Evolutionary conservation across 2,888 invertebrate species (phyloP).

Genomic region (Papilio elwesi): DNA sequence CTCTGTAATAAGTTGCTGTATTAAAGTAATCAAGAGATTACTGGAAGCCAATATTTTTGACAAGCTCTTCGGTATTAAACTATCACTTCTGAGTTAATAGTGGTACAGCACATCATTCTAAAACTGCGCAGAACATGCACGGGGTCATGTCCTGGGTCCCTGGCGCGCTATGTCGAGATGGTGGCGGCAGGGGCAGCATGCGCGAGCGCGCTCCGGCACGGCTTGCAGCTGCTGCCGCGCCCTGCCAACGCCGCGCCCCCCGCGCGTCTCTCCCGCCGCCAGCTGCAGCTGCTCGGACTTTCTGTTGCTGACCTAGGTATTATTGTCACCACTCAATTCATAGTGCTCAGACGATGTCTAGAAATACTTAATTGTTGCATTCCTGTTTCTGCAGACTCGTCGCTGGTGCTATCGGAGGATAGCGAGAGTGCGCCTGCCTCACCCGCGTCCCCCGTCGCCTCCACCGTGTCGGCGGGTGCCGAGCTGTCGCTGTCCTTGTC

Average conservation of each 20-base stretch:
- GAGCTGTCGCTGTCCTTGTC: slow-evolving; percentile 35
- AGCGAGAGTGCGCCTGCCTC: neutral
- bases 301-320: slow-evolving; percentile 49
- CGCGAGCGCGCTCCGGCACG: slow-evolving; percentile 29
- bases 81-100: too few species aligned
- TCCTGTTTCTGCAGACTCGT: slow-evolving; percentile 45
- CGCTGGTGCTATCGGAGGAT: slow-evolving; percentile 44
- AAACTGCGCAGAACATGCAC: slow-evolving; percentile 59
- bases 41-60: too few species aligned
- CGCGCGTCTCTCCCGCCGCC: slow-evolving; percentile 46
- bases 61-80: too few species aligned
- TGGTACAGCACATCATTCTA: neutral
- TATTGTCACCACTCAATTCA: neutral
- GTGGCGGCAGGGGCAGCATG: slow-evolving; percentile 48
- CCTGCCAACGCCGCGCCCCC: slow-evolving; percentile 38
- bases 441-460: slow-evolving; percentile 27
- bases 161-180: slow-evolving; percentile 63
- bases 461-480: neutral
- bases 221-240: slow-evolving; percentile 12
- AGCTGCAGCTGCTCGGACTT: slow-evolving; percentile 53
- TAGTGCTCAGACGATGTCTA: too few species aligned
- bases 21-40: too few species aligned
- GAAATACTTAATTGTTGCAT: neutral
- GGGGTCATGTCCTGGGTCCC: slow-evolving; percentile 70
- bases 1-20: too few species aligned